Percentiles rank a stretch among this genome's conserved stretches.
These are phyloP conservation scores for Oceanodroma leucorhoa DNA, from an alignment of 2,797 vertebrate genomes.

Conservation along the genomic window DNA sequence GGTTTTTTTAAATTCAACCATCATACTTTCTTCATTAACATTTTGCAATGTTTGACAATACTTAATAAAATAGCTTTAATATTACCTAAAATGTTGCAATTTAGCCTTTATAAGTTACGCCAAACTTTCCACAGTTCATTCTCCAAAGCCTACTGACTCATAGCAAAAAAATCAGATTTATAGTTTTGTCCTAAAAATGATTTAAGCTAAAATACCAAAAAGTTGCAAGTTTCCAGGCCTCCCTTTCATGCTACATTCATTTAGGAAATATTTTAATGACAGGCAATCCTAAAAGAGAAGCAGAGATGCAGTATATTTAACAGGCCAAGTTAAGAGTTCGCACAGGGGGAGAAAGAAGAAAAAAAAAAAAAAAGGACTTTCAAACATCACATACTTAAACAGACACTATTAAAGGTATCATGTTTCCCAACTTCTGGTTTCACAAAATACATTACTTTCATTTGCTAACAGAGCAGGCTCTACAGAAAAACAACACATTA, in stretches of 20 bases:
- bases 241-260: conserved; percentile 44
- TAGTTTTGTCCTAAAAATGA: conserved; percentile 39
- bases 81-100: conserved; percentile 59
- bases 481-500: background rate
- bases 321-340: background rate
- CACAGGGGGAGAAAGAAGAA: background rate
- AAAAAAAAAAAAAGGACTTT: background rate
- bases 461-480: background rate
- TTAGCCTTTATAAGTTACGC: conserved; percentile 19
- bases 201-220: conserved; percentile 31
- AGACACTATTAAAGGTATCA: background rate
- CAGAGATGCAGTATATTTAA: conserved; percentile 6
- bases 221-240: conserved; percentile 30
- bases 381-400: background rate
- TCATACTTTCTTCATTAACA: conserved; percentile 52
- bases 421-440: conserved; percentile 1
- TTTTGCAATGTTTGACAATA: conserved; percentile 58
- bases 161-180: background rate
- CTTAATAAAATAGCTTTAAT: conserved; percentile 61
- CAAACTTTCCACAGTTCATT: conserved; percentile 57
- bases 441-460: background rate
- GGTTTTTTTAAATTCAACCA: background rate
- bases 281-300: conserved; percentile 49
- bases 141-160: conserved; percentile 44
- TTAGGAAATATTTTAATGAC: conserved; percentile 63